Conservation (phyloP, 1,140 invertebrate genomes). For the Spodoptera litura region DNA sequence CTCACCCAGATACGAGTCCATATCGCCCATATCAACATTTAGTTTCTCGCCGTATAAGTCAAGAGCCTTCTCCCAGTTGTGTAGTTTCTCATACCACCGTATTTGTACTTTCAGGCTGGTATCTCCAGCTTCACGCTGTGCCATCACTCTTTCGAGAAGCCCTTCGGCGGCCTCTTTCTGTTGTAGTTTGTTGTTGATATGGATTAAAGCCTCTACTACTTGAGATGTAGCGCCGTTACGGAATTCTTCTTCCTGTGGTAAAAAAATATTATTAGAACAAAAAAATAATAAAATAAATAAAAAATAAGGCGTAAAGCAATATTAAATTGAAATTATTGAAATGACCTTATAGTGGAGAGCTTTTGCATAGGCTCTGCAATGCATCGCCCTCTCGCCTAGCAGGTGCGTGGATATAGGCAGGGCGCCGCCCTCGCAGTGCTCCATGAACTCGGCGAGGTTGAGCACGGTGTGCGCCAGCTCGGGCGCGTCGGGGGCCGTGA, state of each 20-base stretch:
- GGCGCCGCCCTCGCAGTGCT: slow-evolving; percentile 98
- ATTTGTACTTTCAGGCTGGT: slow-evolving; percentile 93
- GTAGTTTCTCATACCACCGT: slow-evolving; percentile 99
- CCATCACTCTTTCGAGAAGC: slow-evolving; percentile 95
- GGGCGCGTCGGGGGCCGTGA: slow-evolving; percentile 96
- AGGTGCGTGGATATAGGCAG: slow-evolving; percentile 95
- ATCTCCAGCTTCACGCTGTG: slow-evolving; percentile 89
- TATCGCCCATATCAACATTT: slow-evolving; percentile 88
- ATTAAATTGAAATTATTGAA: too few relatives aligned
- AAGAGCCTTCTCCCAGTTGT: slow-evolving; percentile 99
- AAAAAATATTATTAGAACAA: not conserved
- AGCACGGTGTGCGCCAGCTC: slow-evolving; percentile 99
- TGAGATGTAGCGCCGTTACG: slow-evolving; percentile 89
- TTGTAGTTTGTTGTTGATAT: slow-evolving; percentile 99
- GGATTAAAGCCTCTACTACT: slow-evolving; percentile 97
- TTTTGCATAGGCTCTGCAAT: slow-evolving; percentile 96
- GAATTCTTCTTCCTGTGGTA: slow-evolving; percentile 95
- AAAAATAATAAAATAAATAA: too few relatives aligned
- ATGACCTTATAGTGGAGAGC: slow-evolving; percentile 96
- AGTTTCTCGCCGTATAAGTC: slow-evolving; percentile 93
- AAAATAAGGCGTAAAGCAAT: too few relatives aligned
- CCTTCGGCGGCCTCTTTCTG: slow-evolving; percentile 99
- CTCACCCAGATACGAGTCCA: slow-evolving; percentile 95
- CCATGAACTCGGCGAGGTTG: slow-evolving; percentile 99
- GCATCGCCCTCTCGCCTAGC: slow-evolving; percentile 93